Evolutionary conservation across 1,140 invertebrate species (phyloP).

Genomic region (Varroa destructor): DNA sequence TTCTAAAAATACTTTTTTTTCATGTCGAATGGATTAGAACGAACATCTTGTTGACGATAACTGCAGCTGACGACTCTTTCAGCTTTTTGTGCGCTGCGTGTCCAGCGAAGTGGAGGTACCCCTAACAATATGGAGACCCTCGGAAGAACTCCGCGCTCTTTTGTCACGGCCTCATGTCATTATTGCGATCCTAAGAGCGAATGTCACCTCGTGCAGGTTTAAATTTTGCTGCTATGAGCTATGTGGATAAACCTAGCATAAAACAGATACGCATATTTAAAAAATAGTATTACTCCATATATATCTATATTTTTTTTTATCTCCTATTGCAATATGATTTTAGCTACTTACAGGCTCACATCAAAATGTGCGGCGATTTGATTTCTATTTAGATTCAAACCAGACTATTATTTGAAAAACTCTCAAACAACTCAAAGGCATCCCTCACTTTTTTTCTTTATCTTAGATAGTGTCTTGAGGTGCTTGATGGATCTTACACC

Average conservation of each 20-base stretch:
- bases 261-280: too few relatives aligned
- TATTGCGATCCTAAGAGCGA: background rate
- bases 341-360: background rate
- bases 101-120: slow-evolving; percentile 5
- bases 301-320: background rate
- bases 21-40: too few relatives aligned
- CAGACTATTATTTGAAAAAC: too few relatives aligned
- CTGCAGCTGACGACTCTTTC: too few relatives aligned
- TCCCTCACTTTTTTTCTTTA: too few relatives aligned
- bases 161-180: background rate
- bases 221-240: background rate
- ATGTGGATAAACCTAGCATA: too few relatives aligned
- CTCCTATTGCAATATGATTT: background rate
- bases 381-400: background rate
- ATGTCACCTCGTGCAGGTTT: slow-evolving; percentile 18
- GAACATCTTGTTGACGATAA: too few relatives aligned
- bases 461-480: too few relatives aligned
- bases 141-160: slow-evolving; percentile 1
- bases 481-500: too few relatives aligned
- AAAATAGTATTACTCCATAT: too few relatives aligned
- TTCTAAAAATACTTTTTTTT: too few relatives aligned
- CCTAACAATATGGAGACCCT: slow-evolving; percentile 11
- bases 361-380: background rate
- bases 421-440: too few relatives aligned
- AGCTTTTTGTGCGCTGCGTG: slow-evolving; percentile 10